A percentile compares a stretch with the other conserved stretches of the same genome.
Conservation (phyloP, 2,797 vertebrate species). For the Chelonia mydas region DNA sequence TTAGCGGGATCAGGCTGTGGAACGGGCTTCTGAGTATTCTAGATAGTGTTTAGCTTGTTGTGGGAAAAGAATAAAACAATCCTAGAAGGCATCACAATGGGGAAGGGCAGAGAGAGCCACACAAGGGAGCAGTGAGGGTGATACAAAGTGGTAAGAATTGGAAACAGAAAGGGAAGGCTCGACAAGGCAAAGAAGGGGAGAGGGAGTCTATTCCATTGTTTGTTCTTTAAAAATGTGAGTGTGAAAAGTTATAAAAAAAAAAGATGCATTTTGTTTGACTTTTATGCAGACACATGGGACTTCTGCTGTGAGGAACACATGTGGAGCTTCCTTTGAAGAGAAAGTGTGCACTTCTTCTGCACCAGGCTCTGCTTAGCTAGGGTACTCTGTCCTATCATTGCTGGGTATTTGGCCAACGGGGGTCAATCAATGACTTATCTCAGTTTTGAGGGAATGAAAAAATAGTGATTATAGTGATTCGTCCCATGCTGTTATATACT, state of each 20-base stretch:
- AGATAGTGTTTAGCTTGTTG: not conserved
- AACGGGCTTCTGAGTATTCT: not conserved
- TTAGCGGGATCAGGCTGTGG: not conserved
- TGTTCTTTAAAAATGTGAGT: not conserved
- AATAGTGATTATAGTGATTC: not conserved
- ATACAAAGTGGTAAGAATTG: not conserved
- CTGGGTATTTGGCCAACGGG: rapidly evolving
- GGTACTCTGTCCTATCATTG: not conserved
- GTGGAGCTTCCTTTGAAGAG: not conserved
- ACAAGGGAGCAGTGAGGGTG: not conserved
- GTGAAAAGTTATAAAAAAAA: not conserved
- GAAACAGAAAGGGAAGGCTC: not conserved
- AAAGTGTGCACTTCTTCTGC: not conserved
- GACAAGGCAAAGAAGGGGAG: not conserved
- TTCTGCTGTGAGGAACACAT: not conserved
- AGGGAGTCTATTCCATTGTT: not conserved
- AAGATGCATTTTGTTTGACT: not conserved
- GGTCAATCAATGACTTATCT: not conserved
- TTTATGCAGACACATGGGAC: not conserved
- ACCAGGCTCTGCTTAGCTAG: not conserved
- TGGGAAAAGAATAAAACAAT: not conserved
- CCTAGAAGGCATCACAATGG: not conserved
- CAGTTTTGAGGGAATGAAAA: not conserved
- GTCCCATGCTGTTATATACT: not conserved
- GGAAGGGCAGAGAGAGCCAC: not conserved